These are phyloP conservation scores for Zoanthus sansibaricus DNA, from an alignment of 92 coral and sea anemone species.

Conservation along the genomic window DNA sequence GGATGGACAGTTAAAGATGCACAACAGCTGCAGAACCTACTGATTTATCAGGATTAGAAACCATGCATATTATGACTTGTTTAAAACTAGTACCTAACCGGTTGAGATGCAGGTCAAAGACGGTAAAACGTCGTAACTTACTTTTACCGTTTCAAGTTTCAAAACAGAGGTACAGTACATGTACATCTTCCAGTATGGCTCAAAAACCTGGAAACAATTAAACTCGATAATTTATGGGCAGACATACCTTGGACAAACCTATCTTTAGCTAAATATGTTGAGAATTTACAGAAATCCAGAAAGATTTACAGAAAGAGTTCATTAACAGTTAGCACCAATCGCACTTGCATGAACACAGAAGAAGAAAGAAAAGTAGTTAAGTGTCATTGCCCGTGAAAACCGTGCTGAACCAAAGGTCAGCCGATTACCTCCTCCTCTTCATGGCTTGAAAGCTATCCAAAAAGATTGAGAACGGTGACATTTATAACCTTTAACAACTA, in stretches of 20 bases:
- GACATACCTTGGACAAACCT: slow-evolving; percentile 30
- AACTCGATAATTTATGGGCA: background rate
- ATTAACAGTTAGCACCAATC: too few relatives aligned
- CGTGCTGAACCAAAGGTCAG: too few relatives aligned
- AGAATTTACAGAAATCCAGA: slow-evolving; percentile 20
- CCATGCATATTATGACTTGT: background rate
- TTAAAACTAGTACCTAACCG: too few relatives aligned
- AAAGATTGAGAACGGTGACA: too few relatives aligned
- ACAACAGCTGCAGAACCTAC: slow-evolving; percentile 42
- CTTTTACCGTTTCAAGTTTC: slow-evolving; percentile 56
- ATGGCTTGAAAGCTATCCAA: too few relatives aligned
- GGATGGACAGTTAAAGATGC: slow-evolving; percentile 16
- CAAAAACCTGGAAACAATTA: slow-evolving; percentile 15
- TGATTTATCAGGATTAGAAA: slow-evolving; percentile 40
- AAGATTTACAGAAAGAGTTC: too few relatives aligned
- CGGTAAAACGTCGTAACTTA: slow-evolving; percentile 36
- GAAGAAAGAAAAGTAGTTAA: too few relatives aligned
- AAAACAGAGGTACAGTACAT: slow-evolving; percentile 53
- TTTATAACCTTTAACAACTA: too few relatives aligned
- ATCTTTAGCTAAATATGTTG: slow-evolving; percentile 1
- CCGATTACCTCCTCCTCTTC: too few relatives aligned
- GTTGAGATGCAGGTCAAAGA: too few relatives aligned
- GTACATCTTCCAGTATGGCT: slow-evolving; percentile 49
- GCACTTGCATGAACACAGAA: too few relatives aligned
- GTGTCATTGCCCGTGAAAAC: too few relatives aligned